These are phyloP conservation scores for Diphyllodes magnificus DNA, from an alignment of 2,113 vertebrate genomes.

Conservation along the genomic window DNA sequence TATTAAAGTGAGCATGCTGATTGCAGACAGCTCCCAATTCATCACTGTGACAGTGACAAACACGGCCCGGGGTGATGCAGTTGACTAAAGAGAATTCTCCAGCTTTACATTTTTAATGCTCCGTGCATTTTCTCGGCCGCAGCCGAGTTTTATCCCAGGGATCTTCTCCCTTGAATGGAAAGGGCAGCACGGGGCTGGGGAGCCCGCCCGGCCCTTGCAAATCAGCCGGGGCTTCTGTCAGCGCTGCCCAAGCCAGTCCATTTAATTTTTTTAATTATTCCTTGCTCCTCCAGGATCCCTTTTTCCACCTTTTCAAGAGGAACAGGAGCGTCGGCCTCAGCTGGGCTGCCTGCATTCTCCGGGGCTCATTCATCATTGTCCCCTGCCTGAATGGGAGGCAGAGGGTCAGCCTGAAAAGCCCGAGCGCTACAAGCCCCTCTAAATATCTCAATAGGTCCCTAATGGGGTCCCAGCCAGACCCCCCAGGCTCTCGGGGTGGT, in stretches of 20 bases:
- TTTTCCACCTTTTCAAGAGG: slow-evolving; percentile 43
- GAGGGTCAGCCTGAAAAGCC: slow-evolving; percentile 65
- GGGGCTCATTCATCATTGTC: slow-evolving; percentile 63
- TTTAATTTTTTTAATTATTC: slow-evolving; percentile 48
- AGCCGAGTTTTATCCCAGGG: slow-evolving; percentile 1
- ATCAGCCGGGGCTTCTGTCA: slow-evolving; percentile 34
- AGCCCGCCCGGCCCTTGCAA: slow-evolving; percentile 44
- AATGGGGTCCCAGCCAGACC: slow-evolving; percentile 36
- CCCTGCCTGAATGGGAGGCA: slow-evolving; percentile 50
- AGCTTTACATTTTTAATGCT: slow-evolving; percentile 60
- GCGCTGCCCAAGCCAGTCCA: neutral
- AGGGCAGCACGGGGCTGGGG: slow-evolving; percentile 19
- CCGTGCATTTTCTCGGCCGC: slow-evolving; percentile 3
- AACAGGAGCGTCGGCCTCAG: slow-evolving; percentile 41
- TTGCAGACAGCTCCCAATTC: slow-evolving; percentile 17
- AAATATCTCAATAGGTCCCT: slow-evolving; percentile 45
- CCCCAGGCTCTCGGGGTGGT: neutral
- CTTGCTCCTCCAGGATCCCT: slow-evolving; percentile 17
- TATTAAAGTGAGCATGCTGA: slow-evolving; percentile 9
- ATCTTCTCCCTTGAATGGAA: slow-evolving; percentile 44
- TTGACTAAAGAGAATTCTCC: slow-evolving; percentile 55
- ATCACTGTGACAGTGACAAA: slow-evolving; percentile 32
- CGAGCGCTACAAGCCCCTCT: neutral
- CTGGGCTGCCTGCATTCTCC: slow-evolving; percentile 42
- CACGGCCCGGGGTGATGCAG: slow-evolving; percentile 22